Conservation (phyloP, 2,113 vertebrate species). For the Glaucidium brasilianum region DNA sequence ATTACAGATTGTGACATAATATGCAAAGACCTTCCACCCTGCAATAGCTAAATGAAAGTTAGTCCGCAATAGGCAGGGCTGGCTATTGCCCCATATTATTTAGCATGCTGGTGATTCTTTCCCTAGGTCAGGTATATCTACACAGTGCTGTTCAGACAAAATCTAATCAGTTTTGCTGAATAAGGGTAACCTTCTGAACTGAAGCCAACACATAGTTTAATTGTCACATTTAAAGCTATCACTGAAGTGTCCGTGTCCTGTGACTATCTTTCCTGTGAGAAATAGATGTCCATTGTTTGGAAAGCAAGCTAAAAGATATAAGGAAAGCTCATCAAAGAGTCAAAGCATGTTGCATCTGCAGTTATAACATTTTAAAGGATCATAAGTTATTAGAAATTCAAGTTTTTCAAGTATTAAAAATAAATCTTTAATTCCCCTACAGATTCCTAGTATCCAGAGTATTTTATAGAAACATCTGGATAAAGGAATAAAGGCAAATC, state of each 20-base stretch:
- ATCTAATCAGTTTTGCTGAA: conserved; percentile 17
- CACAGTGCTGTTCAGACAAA: not conserved
- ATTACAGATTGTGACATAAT: not conserved
- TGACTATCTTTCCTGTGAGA: not conserved
- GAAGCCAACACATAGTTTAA: not conserved
- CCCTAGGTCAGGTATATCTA: not conserved
- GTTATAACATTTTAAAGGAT: conserved; percentile 70
- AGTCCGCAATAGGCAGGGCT: not conserved
- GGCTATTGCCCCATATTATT: not conserved
- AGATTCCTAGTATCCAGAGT: conserved; percentile 67
- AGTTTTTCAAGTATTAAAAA: conserved; percentile 77
- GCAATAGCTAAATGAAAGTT: not conserved
- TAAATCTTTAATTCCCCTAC: conserved; percentile 76
- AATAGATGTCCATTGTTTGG: not conserved
- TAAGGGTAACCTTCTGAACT: not conserved
- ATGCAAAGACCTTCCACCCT: not conserved
- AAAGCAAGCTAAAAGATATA: not conserved
- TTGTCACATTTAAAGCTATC: not conserved
- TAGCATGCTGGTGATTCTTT: not conserved
- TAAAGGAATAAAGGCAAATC: conserved; percentile 75
- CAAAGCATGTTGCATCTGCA: conserved; percentile 47
- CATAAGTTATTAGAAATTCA: conserved; percentile 70
- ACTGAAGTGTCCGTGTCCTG: not conserved
- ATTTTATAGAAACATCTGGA: conserved; percentile 77
- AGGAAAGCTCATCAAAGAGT: conserved; percentile 33